Evolutionary conservation across 2,113 vertebrate genomes (phyloP).

Genomic region (Podocnemis expansa): DNA sequence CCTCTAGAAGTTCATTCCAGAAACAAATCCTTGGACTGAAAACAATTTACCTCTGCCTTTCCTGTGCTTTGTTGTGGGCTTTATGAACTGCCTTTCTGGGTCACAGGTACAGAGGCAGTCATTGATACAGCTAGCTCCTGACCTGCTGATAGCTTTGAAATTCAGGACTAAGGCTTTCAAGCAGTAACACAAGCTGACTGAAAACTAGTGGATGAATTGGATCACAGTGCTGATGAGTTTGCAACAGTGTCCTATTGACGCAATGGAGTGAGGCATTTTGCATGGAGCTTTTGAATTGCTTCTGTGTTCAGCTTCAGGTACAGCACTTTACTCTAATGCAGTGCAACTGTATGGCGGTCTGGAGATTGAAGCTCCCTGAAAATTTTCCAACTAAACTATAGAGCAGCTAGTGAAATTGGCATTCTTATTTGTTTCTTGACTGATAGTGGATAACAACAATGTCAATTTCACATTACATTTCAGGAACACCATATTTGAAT

Average conservation of each 20-base stretch:
- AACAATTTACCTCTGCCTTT: not conserved
- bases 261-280: not conserved
- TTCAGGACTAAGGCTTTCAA: not conserved
- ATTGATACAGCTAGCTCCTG: fast-evolving
- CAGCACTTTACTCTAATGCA: not conserved
- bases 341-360: fast-evolving
- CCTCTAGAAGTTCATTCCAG: not conserved
- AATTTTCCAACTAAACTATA: no score
- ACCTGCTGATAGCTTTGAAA: not conserved
- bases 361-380: not conserved
- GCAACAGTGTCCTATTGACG: not conserved
- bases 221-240: not conserved
- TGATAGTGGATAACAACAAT: no score
- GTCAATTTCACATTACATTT: no score
- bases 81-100: not conserved
- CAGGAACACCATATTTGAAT: no score
- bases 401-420: no score
- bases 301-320: not conserved
- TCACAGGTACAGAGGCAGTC: fast-evolving
- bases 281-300: not conserved
- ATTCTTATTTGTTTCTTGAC: no score
- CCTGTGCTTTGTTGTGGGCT: not conserved
- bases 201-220: not conserved
- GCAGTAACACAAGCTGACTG: not conserved
- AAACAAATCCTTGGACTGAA: not conserved